A percentile compares a stretch with the other conserved stretches of the same genome.
Conservation (phyloP, 1,140 invertebrate species). For the Zaprionus davidi region DNA sequence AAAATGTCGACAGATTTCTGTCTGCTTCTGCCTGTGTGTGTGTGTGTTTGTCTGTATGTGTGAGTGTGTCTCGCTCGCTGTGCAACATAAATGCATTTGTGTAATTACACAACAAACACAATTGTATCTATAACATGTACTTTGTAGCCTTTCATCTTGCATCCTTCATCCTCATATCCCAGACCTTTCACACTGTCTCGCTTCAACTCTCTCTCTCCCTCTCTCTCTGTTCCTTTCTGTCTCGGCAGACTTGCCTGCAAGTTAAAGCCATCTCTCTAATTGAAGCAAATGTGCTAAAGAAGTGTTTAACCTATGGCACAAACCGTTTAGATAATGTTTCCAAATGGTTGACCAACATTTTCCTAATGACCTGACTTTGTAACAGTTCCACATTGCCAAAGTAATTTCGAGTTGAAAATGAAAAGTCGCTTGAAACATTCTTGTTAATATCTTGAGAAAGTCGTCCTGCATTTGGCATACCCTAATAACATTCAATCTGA, state of each 20-base stretch:
- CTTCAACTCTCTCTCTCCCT: background rate
- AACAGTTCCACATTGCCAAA: background rate
- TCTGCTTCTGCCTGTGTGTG: slow-evolving; percentile 2
- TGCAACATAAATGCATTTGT: slow-evolving; percentile 19
- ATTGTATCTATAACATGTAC: slow-evolving; percentile 10
- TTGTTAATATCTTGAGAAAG: background rate
- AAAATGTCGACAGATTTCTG: slow-evolving; percentile 63
- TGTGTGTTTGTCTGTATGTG: slow-evolving; percentile 2
- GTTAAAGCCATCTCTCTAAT: slow-evolving; percentile 2
- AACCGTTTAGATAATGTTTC: slow-evolving; percentile 4
- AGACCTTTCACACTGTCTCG: slow-evolving; percentile 1
- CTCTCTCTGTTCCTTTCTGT: background rate
- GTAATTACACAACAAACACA: slow-evolving; percentile 13
- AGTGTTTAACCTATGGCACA: slow-evolving; percentile 8
- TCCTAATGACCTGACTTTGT: slow-evolving; percentile 4
- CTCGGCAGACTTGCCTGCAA: background rate
- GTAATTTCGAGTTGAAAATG: slow-evolving; percentile 9
- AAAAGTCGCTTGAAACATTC: background rate
- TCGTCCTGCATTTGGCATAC: background rate
- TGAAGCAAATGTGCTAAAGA: slow-evolving; percentile 4
- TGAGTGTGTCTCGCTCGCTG: slow-evolving; percentile 2
- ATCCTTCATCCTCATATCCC: background rate
- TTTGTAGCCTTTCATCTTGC: slow-evolving; percentile 8
- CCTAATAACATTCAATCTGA: background rate
- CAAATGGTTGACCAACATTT: background rate